Percentiles rank a stretch among this genome's conserved stretches.
phyloP scores from a whole-genome alignment of 53 echinoderm and acorn worm genomes.

The Holothuria scabra region DNA sequence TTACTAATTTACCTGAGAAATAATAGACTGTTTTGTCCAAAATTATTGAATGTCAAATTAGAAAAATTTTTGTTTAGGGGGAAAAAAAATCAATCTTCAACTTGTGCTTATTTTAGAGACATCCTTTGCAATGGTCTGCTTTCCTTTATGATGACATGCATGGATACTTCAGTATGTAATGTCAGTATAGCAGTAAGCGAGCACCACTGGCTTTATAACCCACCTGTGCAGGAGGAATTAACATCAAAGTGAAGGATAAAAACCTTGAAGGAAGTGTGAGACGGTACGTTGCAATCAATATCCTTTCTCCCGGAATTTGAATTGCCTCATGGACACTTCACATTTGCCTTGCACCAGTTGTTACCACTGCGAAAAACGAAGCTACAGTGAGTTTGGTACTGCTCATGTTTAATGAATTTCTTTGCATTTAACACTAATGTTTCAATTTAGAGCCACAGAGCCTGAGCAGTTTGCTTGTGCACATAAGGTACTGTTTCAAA shows the following conservation, averaged over 20 bases:
- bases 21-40: too few species aligned
- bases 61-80: too few species aligned
- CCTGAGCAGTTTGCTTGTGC: slow-evolving; percentile 24
- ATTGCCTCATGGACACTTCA: slow-evolving; percentile 40
- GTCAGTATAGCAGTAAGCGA: too few species aligned
- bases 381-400: neutral
- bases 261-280: slow-evolving; percentile 9
- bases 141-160: too few species aligned
- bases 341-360: slow-evolving; percentile 46
- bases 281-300: slow-evolving; percentile 18
- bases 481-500: slow-evolving; percentile 39
- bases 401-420: slow-evolving; percentile 25
- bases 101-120: too few species aligned
- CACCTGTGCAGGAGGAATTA: too few species aligned
- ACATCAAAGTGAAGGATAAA: neutral
- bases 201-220: too few species aligned
- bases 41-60: too few species aligned
- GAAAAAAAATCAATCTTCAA: too few species aligned
- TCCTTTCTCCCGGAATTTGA: neutral
- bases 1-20: too few species aligned
- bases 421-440: slow-evolving; percentile 44
- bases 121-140: too few species aligned
- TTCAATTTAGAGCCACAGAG: slow-evolving; percentile 32
- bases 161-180: too few species aligned
- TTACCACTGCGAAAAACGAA: neutral